Base-by-base conservation (phyloP, 2,113 vertebrate genomes). In the Anas platyrhynchos region DNA sequence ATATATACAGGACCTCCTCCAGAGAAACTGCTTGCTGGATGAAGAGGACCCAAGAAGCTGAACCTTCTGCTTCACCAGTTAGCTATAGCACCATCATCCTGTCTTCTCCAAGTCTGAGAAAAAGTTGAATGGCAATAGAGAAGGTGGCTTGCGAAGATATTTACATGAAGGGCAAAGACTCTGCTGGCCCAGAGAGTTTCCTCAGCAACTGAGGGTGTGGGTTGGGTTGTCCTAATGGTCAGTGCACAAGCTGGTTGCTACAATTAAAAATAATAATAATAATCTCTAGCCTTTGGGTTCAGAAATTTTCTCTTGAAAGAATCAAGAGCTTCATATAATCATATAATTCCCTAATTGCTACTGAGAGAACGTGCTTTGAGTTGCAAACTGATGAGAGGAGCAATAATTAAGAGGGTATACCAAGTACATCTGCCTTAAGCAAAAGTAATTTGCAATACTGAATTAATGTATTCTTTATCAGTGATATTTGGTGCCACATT, bases 401-500 rank as follows among this genome's bases (percentile, higher is more conserved):
- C 88, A 93, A 89, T 97, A 97, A 97, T 97, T 97, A 97, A 89
- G 91, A 96, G 94, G 36, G 68, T 94, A 96, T 91, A 95, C 63
- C 83, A 96, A 97, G 55, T 93, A 97, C 46, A 93, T 86, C 83
- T 94, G 96, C 96, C 96, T 95, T 93, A 94, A 97, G 96, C 94
- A 89, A 96, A 95, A 95, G 88, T 89, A 95, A 96, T 97, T 97
- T 96, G 86, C 91, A 96, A 91, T 76, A 83, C 89, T 91, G 90
- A 97, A 96, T 97, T 97, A 96, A 97, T 96, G 86, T 52, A 79
- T 89, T 94, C 91, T 93, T 95, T 94, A 61, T 94, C 89, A 93
- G 76, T 94, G 83, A 86, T 88, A 95, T 92, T 93, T 93, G 89
- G 78, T 95, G 94, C 81, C 88, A 96, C 46, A 72, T 94, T 97